Evolutionary conservation across 2,113 vertebrate genomes (phyloP).

Genomic region (Mungos mungo): DNA sequence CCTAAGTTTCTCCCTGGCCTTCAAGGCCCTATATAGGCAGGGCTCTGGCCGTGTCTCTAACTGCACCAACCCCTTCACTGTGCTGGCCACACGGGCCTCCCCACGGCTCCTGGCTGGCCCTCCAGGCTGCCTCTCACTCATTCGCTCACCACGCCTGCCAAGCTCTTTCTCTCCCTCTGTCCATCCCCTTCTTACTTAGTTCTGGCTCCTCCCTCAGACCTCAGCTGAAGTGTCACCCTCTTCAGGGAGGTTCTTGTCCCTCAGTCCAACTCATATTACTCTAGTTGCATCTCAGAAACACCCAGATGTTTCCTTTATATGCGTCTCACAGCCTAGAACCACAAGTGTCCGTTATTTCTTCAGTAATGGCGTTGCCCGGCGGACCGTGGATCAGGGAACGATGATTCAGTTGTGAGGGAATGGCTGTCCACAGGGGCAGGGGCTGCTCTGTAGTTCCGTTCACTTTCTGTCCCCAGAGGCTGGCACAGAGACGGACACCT

Average conservation of each 20-base stretch:
- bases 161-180: no score
- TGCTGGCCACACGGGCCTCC: not conserved
- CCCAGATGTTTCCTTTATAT: not conserved
- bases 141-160: not conserved
- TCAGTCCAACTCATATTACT: not conserved
- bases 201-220: not conserved
- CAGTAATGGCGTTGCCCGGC: not conserved
- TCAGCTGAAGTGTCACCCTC: not conserved
- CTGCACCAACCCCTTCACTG: not conserved
- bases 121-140: fast-evolving
- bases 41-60: not conserved
- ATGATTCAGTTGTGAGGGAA: no score
- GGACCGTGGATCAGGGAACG: not conserved
- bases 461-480: not conserved
- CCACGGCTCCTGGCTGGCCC: not conserved
- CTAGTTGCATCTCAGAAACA: not conserved
- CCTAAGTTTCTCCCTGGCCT: not conserved
- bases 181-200: not conserved
- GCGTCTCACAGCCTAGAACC: not conserved
- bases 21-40: fast-evolving
- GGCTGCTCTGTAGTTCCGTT: not conserved
- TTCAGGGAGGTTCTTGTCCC: not conserved
- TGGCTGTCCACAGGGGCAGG: not conserved
- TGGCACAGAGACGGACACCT: not conserved
- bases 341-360: not conserved